Percentiles rank a stretch among this genome's conserved stretches.
These are phyloP conservation scores for Podarcis cretensis DNA, from an alignment of 2,113 vertebrate species.

Conservation along the genomic window DNA sequence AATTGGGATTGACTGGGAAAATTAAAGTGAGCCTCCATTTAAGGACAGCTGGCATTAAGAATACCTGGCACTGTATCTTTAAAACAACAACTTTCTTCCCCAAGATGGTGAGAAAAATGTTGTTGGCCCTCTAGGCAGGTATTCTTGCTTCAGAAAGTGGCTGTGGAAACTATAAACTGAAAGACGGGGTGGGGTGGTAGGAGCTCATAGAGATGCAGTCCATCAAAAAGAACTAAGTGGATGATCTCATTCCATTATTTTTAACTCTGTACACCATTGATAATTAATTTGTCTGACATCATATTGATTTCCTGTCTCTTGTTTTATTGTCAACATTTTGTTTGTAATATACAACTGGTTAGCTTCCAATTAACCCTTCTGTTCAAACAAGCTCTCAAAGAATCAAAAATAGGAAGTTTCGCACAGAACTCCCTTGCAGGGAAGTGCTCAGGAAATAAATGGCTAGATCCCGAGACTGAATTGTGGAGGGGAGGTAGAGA, in stretches of 20 bases:
- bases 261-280: conserved; percentile 72
- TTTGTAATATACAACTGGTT: conserved; percentile 64
- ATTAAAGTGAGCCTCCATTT: neutral
- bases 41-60: neutral
- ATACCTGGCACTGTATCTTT: neutral
- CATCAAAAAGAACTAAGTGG: conserved; percentile 66
- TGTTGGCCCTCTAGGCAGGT: conserved; percentile 25
- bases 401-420: conserved; percentile 10
- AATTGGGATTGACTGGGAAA: neutral
- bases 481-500: neutral
- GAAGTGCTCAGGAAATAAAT: conserved; percentile 1
- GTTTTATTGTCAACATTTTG: conserved; percentile 71
- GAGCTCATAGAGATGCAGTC: conserved; percentile 30
- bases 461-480: neutral
- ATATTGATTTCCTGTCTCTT: conserved; percentile 74
- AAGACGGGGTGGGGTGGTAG: neutral
- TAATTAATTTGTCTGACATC: conserved; percentile 80
- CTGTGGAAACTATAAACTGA: conserved; percentile 47
- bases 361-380: conserved; percentile 62
- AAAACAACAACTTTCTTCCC: neutral
- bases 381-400: conserved; percentile 46
- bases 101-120: conserved; percentile 31
- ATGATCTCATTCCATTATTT: conserved; percentile 77
- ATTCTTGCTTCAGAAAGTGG: conserved; percentile 42
- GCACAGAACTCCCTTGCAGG: neutral